These are phyloP conservation scores for Turritopsis rubra DNA, from an alignment of 30 jellyfish, hydroid and myxozoan genomes.

Conservation along the genomic window DNA sequence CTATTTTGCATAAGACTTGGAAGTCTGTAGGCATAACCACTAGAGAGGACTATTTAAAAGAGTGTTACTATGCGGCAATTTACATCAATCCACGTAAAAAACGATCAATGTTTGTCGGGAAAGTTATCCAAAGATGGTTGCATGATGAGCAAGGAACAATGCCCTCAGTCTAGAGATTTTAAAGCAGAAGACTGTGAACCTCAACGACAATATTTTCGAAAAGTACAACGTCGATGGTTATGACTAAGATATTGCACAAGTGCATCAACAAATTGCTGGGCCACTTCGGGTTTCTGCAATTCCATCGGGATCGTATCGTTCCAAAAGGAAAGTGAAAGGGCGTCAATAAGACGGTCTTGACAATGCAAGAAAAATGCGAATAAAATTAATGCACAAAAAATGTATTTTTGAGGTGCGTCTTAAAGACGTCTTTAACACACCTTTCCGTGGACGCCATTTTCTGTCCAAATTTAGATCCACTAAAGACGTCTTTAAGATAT, in stretches of 20 bases:
- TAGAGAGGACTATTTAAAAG: background rate
- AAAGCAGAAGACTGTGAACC: background rate
- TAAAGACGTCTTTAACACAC: too few species aligned
- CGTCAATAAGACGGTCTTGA: too few species aligned
- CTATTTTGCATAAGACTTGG: background rate
- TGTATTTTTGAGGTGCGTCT: too few species aligned
- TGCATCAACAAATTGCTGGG: background rate
- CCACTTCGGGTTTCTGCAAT: background rate
- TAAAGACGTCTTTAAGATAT: too few species aligned
- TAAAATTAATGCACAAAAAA: too few species aligned
- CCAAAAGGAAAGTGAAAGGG: background rate
- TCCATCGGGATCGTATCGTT: background rate
- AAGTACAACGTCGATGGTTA: background rate
- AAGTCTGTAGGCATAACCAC: background rate
- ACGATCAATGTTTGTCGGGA: conserved; percentile 2
- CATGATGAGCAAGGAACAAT: conserved; percentile 4
- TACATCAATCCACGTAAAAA: conserved; percentile 1
- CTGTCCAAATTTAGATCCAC: too few species aligned
- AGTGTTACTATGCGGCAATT: background rate
- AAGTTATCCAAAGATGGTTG: background rate
- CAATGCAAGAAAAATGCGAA: too few species aligned
- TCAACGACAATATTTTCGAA: background rate
- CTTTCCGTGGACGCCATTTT: too few species aligned
- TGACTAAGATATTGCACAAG: background rate
- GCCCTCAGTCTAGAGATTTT: background rate